Conservation (phyloP, 2,113 vertebrate genomes). For the Bambusicola thoracicus region DNA sequence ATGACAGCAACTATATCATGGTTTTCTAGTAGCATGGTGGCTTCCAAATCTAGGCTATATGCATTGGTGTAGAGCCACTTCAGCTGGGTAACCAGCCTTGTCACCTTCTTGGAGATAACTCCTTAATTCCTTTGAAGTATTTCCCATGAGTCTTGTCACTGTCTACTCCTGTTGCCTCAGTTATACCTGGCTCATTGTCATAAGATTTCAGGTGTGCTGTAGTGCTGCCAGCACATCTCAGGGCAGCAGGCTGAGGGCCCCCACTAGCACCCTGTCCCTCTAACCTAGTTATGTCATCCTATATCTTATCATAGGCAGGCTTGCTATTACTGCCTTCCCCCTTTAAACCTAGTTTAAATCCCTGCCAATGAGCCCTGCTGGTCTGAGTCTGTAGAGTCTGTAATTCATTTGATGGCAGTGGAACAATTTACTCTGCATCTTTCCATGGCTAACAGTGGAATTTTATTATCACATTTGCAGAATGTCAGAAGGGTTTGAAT, state of each 20-base stretch:
- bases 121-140: background rate
- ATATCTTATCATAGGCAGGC: background rate
- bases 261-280: background rate
- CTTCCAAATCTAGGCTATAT: too few species aligned
- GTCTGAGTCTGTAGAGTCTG: background rate
- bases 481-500: background rate
- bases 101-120: background rate
- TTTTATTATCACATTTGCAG: background rate
- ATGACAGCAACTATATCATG: too few species aligned
- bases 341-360: background rate
- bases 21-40: too few species aligned
- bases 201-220: background rate
- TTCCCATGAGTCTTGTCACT: background rate
- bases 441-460: constrained; percentile 24
- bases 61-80: too few species aligned
- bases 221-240: background rate
- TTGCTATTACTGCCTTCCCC: background rate
- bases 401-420: background rate
- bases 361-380: background rate
- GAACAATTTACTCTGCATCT: constrained; percentile 21
- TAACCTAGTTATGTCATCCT: background rate
- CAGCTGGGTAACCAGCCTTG: too few species aligned
- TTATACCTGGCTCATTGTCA: background rate
- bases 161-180: background rate
- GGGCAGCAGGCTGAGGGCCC: background rate